Percentiles rank a stretch among this genome's conserved stretches.
phyloP scores from a whole-genome alignment of 2,888 invertebrate species.

The Himalopsyche tibetana region DNA sequence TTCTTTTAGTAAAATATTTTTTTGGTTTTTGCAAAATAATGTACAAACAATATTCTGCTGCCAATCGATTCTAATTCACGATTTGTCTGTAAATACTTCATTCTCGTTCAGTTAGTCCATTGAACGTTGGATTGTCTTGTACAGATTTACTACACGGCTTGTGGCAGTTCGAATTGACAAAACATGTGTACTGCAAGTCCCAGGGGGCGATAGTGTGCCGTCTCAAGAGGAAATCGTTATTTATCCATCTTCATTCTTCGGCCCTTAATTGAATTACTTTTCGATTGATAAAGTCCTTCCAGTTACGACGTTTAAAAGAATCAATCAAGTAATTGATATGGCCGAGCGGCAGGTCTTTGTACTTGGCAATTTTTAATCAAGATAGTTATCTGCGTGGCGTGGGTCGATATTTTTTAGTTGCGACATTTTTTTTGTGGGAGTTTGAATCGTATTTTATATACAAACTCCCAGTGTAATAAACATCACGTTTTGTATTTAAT shows the following conservation, averaged over 20 bases:
- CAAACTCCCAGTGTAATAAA: too few relatives aligned
- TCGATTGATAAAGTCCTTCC: constrained; percentile 56
- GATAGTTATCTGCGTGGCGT: neutral
- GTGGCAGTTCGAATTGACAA: constrained; percentile 61
- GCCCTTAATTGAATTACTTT: constrained; percentile 63
- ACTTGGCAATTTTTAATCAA: constrained; percentile 26
- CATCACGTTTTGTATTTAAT: too few relatives aligned
- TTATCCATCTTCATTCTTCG: constrained; percentile 57
- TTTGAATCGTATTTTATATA: too few relatives aligned
- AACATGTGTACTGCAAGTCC: constrained; percentile 60
- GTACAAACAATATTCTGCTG: neutral
- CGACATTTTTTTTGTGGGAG: neutral
- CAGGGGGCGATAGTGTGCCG: constrained; percentile 11
- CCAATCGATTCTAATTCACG: neutral
- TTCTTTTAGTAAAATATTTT: too few relatives aligned
- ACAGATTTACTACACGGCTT: constrained; percentile 55
- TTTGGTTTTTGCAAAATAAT: neutral
- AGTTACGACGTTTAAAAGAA: constrained; percentile 7
- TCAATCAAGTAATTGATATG: constrained; percentile 30
- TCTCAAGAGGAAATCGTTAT: constrained; percentile 62
- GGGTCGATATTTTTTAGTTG: neutral
- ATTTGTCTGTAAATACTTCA: neutral
- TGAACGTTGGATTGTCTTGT: constrained; percentile 17
- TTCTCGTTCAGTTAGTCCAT: constrained; percentile 3
- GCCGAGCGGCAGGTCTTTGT: constrained; percentile 12